Percentiles rank a stretch among this genome's conserved stretches.
Conservation (phyloP, 2,888 invertebrate genomes). For the Formica aserva region DNA sequence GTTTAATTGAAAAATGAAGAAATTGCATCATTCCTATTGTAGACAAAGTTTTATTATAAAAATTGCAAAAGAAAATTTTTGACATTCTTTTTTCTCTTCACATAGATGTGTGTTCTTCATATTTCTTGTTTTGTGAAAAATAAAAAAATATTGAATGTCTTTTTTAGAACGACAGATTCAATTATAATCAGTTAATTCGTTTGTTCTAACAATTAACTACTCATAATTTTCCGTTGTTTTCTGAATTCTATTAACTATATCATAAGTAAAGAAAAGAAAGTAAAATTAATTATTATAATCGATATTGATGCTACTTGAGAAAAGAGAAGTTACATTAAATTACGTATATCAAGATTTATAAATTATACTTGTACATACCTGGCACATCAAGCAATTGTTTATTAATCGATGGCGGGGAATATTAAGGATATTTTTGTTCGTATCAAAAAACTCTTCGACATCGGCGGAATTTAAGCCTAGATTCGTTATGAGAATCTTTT, state of each 20-base stretch:
- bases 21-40: not conserved
- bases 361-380: constrained; percentile 5
- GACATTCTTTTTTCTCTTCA: not conserved
- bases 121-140: too few species aligned
- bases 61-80: not conserved
- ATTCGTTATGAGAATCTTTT: constrained; percentile 3
- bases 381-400: not conserved
- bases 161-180: not conserved
- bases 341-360: not conserved
- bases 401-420: not conserved
- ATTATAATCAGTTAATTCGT: not conserved
- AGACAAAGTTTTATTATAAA: too few species aligned
- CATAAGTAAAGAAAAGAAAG: not conserved
- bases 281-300: not conserved
- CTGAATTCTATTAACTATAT: not conserved
- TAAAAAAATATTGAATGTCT: not conserved
- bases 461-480: constrained; percentile 14
- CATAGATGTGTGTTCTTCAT: too few species aligned
- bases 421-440: not conserved
- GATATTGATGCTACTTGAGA: not conserved
- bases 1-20: not conserved
- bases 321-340: not conserved
- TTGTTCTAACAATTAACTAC: not conserved
- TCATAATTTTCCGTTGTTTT: not conserved
- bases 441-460: not conserved